Evolutionary conservation across 2,113 vertebrate genomes (phyloP), one percentile per base, ranked within the genome.

Genomic region (Oryzias javanicus): DNA sequence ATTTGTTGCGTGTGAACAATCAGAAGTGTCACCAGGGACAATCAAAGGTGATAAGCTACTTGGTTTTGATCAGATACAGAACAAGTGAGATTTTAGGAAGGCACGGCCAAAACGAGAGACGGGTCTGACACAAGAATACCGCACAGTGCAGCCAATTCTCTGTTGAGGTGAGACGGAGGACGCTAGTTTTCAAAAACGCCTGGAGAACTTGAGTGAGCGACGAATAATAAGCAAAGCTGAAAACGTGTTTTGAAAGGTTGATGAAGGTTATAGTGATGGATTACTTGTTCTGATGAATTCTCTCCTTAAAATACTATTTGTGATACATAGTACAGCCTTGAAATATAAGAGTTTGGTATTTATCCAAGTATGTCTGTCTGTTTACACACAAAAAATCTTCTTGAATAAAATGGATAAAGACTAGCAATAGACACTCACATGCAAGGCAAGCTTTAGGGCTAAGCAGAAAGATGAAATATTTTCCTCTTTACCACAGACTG

Each of bases 151-250:
- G 69, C 79, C 58, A 66, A 72, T 74, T n/a, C 63, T 73, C 54
- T 10, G 54, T 44, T 56, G 76, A 79, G 83, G 79, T 84, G 60
- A 77, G 60, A 68, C 70, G 45, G 81, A 85, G 83, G 83, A 85
- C 81, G 75, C 46, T 25, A 15, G 50, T 64, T 70, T n/a, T 69
- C n/a, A 59, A 67, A 74, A 66, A 71, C 1, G 3, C 74, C 61
- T 53, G 72, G n/a, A 61, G 69, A 76, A 73, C 67, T 35, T n/a
- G 44, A 71, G 62, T 41, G 48, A 80, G 66, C 68, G 4, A 25
- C 52, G 63, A n/a, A 69, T 70, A 82, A 82, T 86, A 68, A 65
- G 75, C 6, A 47, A 66, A 64, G 81, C 76, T 82, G 65, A 51
- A 67, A 66, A 76, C 63, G 81, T 84, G 79, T 79, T 69, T 72